These are phyloP conservation scores for Emys orbicularis DNA, from an alignment of 2,797 vertebrate species.

Conservation along the genomic window DNA sequence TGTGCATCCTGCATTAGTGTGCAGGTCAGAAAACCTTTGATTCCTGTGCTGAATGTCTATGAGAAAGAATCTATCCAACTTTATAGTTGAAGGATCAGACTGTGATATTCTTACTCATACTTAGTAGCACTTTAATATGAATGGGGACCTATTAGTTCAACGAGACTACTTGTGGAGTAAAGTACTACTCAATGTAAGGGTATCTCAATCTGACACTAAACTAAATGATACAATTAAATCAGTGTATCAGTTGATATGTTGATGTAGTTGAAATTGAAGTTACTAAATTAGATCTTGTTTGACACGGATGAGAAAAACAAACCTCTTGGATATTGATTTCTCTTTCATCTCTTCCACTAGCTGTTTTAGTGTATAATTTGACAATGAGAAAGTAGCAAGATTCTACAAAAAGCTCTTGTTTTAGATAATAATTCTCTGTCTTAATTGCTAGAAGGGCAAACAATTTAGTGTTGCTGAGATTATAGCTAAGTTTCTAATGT, in stretches of 20 bases:
- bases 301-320: background rate
- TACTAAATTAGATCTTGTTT: background rate
- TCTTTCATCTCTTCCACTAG: background rate
- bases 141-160: background rate
- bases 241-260: background rate
- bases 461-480: background rate
- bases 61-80: background rate
- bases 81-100: fast-evolving
- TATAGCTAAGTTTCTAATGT: conserved; percentile 2
- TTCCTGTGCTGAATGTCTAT: background rate
- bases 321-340: background rate
- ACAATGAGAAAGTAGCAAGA: background rate
- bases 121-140: background rate
- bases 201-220: background rate
- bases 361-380: background rate
- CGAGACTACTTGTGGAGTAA: background rate
- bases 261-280: background rate
- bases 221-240: background rate
- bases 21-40: background rate
- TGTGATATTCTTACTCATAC: background rate
- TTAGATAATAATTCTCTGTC: background rate
- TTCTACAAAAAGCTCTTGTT: background rate
- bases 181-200: background rate
- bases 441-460: conserved; percentile 28
- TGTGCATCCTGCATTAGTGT: background rate